A percentile compares a stretch with the other conserved stretches of the same genome.
phyloP scores from a whole-genome alignment of 2,113 vertebrate species.

The Ceratotherium simum region DNA sequence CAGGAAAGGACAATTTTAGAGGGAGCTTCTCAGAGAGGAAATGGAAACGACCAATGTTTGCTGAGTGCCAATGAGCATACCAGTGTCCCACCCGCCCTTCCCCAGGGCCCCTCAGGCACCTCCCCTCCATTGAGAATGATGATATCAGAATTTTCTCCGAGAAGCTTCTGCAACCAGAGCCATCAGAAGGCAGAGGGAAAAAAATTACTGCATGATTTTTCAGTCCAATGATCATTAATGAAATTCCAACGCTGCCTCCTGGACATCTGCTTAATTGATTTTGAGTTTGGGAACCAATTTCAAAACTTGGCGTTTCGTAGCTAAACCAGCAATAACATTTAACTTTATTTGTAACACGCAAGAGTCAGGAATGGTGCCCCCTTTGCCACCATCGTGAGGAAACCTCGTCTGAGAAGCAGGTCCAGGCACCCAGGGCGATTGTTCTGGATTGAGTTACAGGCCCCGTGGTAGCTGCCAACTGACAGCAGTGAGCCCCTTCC shows the following conservation, averaged over 20 bases:
- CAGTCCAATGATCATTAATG: background rate
- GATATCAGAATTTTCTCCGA: background rate
- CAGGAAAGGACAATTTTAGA: background rate
- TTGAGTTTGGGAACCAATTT: background rate
- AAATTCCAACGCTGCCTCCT: background rate
- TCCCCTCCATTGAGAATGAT: background rate
- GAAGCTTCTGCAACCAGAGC: constrained; percentile 25
- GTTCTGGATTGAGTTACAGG: background rate
- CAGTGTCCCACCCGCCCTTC: fast-evolving
- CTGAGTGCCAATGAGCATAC: background rate
- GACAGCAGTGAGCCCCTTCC: background rate
- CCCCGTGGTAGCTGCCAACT: fast-evolving
- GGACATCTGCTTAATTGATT: background rate
- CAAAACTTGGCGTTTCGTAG: background rate
- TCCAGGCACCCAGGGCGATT: background rate
- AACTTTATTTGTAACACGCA: too few species aligned
- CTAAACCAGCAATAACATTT: background rate
- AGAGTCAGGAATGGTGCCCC: background rate
- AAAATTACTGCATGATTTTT: too few species aligned
- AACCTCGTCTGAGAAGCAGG: background rate
- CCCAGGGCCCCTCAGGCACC: background rate
- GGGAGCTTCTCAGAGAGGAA: background rate
- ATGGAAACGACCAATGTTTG: fast-evolving
- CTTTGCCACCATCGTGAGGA: background rate
- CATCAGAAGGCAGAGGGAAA: background rate